Evolutionary conservation across 2,888 invertebrate genomes (phyloP).

Genomic region (Sussaba pulchella): DNA sequence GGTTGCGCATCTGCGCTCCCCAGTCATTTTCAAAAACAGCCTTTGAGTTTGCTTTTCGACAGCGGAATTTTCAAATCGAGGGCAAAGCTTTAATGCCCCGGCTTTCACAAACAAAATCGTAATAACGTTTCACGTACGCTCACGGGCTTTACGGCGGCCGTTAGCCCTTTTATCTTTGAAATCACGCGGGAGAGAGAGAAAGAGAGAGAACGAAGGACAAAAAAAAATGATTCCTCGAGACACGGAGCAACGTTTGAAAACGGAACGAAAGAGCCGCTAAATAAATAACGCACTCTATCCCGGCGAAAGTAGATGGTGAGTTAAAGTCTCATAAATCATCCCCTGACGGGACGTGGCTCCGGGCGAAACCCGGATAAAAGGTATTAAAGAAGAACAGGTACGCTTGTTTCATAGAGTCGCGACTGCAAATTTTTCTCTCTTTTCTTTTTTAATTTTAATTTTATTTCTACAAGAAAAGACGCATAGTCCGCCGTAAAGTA

Average conservation of each 20-base stretch:
- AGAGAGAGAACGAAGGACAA: neutral
- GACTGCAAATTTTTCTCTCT: neutral
- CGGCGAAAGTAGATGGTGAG: slow-evolving; percentile 49
- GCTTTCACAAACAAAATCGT: slow-evolving; percentile 7
- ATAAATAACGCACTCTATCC: slow-evolving; percentile 57
- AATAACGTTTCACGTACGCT: slow-evolving; percentile 26
- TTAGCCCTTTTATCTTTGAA: neutral
- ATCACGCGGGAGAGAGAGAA: too few species aligned
- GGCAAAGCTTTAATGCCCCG: neutral
- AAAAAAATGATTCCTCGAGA: neutral
- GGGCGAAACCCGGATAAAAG: slow-evolving; percentile 20
- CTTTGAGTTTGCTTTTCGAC: slow-evolving; percentile 16
- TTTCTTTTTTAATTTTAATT: neutral
- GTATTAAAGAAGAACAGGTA: slow-evolving; percentile 30
- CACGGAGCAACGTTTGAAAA: slow-evolving; percentile 37
- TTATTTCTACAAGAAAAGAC: slow-evolving; percentile 11
- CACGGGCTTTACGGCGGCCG: neutral
- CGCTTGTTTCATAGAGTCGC: slow-evolving; percentile 24
- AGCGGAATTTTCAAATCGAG: slow-evolving; percentile 17
- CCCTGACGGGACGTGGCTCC: slow-evolving; percentile 45
- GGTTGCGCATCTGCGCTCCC: neutral
- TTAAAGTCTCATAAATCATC: slow-evolving; percentile 65
- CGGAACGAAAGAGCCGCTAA: slow-evolving; percentile 59
- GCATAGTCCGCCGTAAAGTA: slow-evolving; percentile 42
- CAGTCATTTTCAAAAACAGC: slow-evolving; percentile 3